These are phyloP conservation scores for Leucoma salicis DNA, from an alignment of 2,888 invertebrate genomes.

Conservation along the genomic window DNA sequence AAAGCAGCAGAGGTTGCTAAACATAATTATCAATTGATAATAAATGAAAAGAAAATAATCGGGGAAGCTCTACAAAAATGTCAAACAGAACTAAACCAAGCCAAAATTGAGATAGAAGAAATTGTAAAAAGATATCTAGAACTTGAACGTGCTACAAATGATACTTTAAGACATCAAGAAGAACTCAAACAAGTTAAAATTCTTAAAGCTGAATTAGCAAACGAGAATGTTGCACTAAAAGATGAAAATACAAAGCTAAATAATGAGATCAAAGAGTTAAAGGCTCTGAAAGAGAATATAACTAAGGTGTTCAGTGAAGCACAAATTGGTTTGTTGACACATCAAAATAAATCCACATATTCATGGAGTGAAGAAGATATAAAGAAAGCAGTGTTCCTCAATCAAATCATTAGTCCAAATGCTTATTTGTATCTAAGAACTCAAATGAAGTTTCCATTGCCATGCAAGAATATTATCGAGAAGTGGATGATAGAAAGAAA, in stretches of 20 bases:
- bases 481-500: not conserved
- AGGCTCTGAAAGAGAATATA: not conserved
- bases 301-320: not conserved
- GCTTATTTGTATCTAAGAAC: not conserved
- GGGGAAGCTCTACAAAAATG: not conserved
- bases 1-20: too few species aligned
- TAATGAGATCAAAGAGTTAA: not conserved
- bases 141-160: too few species aligned
- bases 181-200: too few species aligned
- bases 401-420: not conserved
- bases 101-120: not conserved
- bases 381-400: not conserved
- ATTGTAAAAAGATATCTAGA: too few species aligned
- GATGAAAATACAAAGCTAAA: not conserved
- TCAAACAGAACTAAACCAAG: not conserved
- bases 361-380: not conserved
- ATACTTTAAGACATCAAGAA: too few species aligned
- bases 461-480: not conserved
- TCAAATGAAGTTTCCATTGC: not conserved
- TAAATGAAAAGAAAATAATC: not conserved
- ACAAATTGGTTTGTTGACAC: not conserved
- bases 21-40: too few species aligned
- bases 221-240: not conserved
- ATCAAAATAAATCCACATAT: not conserved
- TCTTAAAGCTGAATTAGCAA: too few species aligned